Conservation (phyloP, 2,797 vertebrate genomes). For the Hypotaenidia philippensis region DNA sequence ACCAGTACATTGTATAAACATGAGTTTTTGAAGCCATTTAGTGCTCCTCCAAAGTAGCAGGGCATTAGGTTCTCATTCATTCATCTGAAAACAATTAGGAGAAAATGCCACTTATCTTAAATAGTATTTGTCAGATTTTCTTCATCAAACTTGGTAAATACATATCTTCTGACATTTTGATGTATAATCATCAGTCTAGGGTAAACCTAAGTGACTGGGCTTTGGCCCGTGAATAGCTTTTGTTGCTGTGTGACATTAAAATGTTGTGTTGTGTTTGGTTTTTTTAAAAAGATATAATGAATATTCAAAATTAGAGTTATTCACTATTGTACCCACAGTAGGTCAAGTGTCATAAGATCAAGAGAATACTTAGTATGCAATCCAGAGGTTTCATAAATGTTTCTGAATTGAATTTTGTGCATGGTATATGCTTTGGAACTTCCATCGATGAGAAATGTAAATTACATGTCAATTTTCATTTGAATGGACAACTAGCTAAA, state of each 20-base stretch:
- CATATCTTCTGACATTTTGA: conserved; percentile 85
- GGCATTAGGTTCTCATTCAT: conserved; percentile 82
- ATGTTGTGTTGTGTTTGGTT: conserved; percentile 26
- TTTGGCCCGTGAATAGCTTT: conserved; percentile 84
- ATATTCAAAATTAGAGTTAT: conserved; percentile 83
- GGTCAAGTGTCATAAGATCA: conserved; percentile 76
- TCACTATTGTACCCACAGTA: conserved; percentile 58
- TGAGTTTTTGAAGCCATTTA: conserved; percentile 79
- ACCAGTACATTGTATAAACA: conserved; percentile 62
- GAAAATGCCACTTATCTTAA: conserved; percentile 84
- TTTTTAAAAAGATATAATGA: conserved; percentile 74
- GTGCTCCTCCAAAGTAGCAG: conserved; percentile 72
- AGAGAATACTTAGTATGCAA: conserved; percentile 70
- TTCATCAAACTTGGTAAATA: conserved; percentile 86
- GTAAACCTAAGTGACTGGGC: conserved; percentile 83
- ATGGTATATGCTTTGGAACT: conserved; percentile 2
- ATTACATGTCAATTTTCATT: conserved; percentile 25
- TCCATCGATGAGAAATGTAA: conserved; percentile 12
- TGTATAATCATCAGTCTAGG: conserved; percentile 81
- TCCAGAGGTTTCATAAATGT: conserved; percentile 62
- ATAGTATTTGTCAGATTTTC: conserved; percentile 85
- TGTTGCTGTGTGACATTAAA: conserved; percentile 81
- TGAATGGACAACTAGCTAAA: conserved; percentile 12
- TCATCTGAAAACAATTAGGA: conserved; percentile 85
- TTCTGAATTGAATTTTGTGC: conserved; percentile 40